Conservation (phyloP, 2,888 invertebrate species). For the Pristionchus maxplancki region DNA sequence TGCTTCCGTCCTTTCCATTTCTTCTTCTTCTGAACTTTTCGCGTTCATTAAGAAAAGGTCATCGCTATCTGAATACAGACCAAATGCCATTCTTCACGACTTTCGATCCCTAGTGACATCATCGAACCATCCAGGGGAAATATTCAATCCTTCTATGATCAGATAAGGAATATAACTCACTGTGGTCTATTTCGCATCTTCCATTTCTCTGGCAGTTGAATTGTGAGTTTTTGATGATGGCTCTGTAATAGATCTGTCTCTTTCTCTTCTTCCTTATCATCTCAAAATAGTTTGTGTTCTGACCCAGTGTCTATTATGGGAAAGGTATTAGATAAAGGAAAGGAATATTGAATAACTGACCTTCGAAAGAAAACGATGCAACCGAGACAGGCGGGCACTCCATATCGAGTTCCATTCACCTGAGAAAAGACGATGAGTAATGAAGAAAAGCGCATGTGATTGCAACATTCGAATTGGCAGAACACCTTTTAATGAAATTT, state of each 20-base stretch:
- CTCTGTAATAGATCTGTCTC: background rate
- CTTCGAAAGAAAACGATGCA: slow-evolving; percentile 53
- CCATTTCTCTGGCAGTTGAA: slow-evolving; percentile 43
- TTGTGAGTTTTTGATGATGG: slow-evolving; percentile 28
- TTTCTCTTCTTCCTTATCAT: background rate
- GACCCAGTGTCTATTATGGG: background rate
- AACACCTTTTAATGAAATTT: no score
- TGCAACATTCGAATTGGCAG: no score
- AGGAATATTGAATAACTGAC: background rate
- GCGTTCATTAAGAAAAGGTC: background rate
- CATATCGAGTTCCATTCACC: slow-evolving; percentile 50
- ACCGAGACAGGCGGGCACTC: slow-evolving; percentile 52
- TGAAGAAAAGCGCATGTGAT: background rate
- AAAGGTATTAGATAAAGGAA: background rate
- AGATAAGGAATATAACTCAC: slow-evolving; percentile 4
- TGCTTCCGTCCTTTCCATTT: background rate
- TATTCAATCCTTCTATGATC: background rate
- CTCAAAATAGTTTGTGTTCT: background rate
- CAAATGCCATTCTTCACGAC: background rate
- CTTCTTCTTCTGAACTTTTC: background rate
- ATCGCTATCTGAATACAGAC: background rate
- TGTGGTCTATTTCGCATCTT: slow-evolving; percentile 29
- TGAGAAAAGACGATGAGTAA: background rate
- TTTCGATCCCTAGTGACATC: background rate
- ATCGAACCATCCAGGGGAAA: background rate